Base-by-base conservation (phyloP, 1,140 invertebrate genomes). In the Zaprionus ghesquierei region DNA sequence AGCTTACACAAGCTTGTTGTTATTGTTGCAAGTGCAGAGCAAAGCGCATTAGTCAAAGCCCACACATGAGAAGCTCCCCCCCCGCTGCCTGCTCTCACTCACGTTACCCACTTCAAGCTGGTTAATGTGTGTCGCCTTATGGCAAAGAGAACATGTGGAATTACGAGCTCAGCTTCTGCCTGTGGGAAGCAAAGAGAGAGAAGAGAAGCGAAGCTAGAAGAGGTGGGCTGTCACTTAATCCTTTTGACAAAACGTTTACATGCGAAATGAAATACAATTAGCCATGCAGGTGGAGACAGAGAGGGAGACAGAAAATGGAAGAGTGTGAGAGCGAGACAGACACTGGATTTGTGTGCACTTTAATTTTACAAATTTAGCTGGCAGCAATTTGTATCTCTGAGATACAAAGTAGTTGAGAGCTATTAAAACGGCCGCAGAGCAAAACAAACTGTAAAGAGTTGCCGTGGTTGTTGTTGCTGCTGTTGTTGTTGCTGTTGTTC, bases 191-290 rank as follows among this genome's bases (percentile, higher is more conserved):
- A n/a, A n/a, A n/a, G 33, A 1, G 15, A 12, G 25, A 44, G 25
- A 25, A 38, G 2, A n/a, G 5, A 15, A n/a, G 0, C 13, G 5
- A 13, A n/a, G 22, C n/a, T n/a, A n/a, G n/a, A n/a, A 33, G 23
- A 8, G 59, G 59, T 15, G 22, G 27, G n/a, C 25, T 66, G 65
- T 49, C 51, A 55, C 44, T 54, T 89, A 89, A 89, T 84, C 84
- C 84, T 77, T 70, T 89, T 89, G 84, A 89, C 84, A 89, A 89
- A 87, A 89, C 79, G 84, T 82, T 87, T 85, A 78, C 70, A 68
- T 70, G 69, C 75, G 56, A 69, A 81, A 66, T 75, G 81, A 66
- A 68, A 87, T 75, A 79, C 69, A 77, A 84, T 80, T 84, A 63
- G 79, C 81, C 23, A 53, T 53, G 66, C 44, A 69, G 71, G 56